phyloP scores from a whole-genome alignment of 2,113 vertebrate genomes.

The Silurus glanis region DNA sequence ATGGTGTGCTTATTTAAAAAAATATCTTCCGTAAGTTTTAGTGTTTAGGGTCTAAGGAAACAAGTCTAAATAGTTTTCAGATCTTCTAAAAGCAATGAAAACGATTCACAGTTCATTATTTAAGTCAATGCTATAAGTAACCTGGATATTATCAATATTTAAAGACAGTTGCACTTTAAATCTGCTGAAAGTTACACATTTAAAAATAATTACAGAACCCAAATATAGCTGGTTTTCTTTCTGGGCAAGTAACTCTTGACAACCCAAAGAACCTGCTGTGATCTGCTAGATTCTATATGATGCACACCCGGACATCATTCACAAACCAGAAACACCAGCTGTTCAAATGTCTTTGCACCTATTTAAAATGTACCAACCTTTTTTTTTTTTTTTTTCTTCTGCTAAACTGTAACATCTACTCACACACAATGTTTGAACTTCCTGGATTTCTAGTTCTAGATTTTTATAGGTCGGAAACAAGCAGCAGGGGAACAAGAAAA shows the following conservation, averaged over 20 bases:
- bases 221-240: constrained; percentile 44
- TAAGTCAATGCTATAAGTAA: neutral
- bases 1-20: neutral
- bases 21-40: neutral
- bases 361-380: neutral
- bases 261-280: constrained; percentile 18
- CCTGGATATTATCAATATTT: constrained; percentile 36
- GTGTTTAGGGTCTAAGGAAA: neutral
- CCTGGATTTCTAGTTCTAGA: neutral
- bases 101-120: neutral
- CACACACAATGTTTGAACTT: neutral
- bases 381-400: neutral
- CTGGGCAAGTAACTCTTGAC: constrained; percentile 22
- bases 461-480: neutral
- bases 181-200: constrained; percentile 28
- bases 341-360: constrained; percentile 2
- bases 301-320: neutral
- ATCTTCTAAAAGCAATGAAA: neutral
- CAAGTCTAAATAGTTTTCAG: neutral
- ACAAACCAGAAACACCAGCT: constrained; percentile 20
- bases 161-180: constrained; percentile 28
- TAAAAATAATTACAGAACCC: constrained; percentile 32
- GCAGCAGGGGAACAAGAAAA: neutral
- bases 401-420: neutral
- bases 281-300: neutral